A percentile compares a stretch with the other conserved stretches of the same genome.
These are phyloP conservation scores for Hirudo medicinalis DNA, from an alignment of 1,140 invertebrate genomes.

Conservation along the genomic window DNA sequence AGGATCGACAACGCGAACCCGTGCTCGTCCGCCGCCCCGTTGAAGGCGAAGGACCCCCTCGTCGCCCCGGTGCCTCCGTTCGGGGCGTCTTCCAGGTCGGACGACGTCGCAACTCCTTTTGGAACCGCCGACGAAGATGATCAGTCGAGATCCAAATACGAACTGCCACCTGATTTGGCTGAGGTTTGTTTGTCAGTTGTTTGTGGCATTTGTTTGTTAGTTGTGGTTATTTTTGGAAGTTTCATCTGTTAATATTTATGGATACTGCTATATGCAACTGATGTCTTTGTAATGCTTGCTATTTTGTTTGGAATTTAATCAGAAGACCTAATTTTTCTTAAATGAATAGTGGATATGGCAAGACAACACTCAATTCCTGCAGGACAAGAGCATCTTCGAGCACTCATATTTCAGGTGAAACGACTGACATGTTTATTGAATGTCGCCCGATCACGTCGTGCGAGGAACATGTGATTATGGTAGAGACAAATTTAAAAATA, in stretches of 20 bases:
- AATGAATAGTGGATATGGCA: constrained; percentile 57
- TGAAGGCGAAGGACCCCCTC: background rate
- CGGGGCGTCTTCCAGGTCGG: constrained; percentile 7
- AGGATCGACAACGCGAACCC: constrained; percentile 44
- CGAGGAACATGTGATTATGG: background rate
- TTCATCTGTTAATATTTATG: too few relatives aligned
- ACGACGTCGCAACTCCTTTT: constrained; percentile 16
- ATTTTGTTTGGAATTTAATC: too few relatives aligned
- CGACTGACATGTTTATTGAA: too few relatives aligned
- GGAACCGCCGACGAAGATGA: constrained; percentile 23
- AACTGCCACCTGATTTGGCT: constrained; percentile 34
- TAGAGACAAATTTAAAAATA: background rate
- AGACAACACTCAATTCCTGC: constrained; percentile 84
- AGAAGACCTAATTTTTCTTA: constrained; percentile 4
- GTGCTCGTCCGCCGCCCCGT: background rate
- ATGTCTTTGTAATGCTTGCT: too few relatives aligned
- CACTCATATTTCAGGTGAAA: constrained; percentile 78
- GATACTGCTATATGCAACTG: too few relatives aligned
- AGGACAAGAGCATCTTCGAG: constrained; percentile 88
- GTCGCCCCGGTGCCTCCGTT: constrained; percentile 21
- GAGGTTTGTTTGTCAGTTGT: constrained; percentile 27
- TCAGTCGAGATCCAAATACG: constrained; percentile 33
- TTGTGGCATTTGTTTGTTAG: background rate
- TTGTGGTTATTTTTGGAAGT: constrained; percentile 33
- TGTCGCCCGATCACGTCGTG: background rate